Conservation (phyloP, 2,888 invertebrate species). For the Timema cristinae region DNA sequence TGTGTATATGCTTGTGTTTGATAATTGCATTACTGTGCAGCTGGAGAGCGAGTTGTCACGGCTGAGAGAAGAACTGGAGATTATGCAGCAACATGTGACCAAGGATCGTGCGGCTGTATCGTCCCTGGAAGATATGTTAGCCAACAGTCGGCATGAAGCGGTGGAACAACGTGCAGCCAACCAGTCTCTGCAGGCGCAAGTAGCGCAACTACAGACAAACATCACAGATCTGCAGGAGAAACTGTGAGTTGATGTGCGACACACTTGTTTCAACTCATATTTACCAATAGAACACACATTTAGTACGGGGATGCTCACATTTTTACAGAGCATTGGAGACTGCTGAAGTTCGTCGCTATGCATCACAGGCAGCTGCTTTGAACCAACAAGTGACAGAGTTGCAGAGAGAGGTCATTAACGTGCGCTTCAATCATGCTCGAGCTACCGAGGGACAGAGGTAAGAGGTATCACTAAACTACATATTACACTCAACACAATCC, state of each 20-base stretch:
- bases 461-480: too few relatives aligned
- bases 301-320: not conserved
- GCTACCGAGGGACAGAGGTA: conserved; percentile 39
- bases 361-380: conserved; percentile 52
- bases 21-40: conserved; percentile 43
- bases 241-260: conserved; percentile 45
- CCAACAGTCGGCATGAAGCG: conserved; percentile 56
- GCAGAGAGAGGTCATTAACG: conserved; percentile 52
- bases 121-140: conserved; percentile 54
- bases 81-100: conserved; percentile 45
- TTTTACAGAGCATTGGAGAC: conserved; percentile 42
- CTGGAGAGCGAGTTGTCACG: conserved; percentile 50
- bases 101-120: conserved; percentile 50
- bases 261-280: too few relatives aligned
- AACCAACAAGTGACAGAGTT: conserved; percentile 52
- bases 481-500: too few relatives aligned
- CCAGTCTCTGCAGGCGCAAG: conserved; percentile 62
- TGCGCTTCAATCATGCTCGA: conserved; percentile 48
- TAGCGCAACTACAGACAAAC: conserved; percentile 46
- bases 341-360: conserved; percentile 49
- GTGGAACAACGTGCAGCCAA: conserved; percentile 58
- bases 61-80: conserved; percentile 47
- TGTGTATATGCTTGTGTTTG: too few relatives aligned
- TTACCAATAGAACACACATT: not conserved
- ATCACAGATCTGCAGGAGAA: conserved; percentile 50